phyloP scores from a whole-genome alignment of 2,888 invertebrate genomes.

The Panzeria rudis region DNA sequence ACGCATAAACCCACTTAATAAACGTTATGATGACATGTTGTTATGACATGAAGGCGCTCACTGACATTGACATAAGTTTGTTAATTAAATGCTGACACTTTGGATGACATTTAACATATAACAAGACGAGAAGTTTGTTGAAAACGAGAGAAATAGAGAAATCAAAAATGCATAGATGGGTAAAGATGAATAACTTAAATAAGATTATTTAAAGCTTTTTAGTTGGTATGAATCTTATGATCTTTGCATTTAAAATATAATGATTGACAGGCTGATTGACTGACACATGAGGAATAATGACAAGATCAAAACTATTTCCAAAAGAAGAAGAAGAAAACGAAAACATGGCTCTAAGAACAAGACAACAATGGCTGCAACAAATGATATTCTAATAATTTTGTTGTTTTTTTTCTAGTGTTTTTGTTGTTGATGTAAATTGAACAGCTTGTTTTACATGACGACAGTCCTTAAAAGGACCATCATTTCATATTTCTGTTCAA shows the following conservation, averaged over 20 bases:
- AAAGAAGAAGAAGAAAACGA: conserved; percentile 28
- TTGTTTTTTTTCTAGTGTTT: conserved; percentile 46
- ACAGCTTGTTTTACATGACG: conserved; percentile 1
- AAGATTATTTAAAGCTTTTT: conserved; percentile 38
- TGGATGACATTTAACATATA: conserved; percentile 59
- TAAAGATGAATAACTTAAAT: conserved; percentile 32
- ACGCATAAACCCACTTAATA: conserved; percentile 61
- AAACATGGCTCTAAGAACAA: conserved; percentile 53
- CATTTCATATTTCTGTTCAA: not conserved
- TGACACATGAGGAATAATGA: conserved; percentile 41
- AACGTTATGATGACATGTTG: conserved; percentile 65
- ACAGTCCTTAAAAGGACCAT: not conserved
- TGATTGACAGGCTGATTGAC: conserved; percentile 58
- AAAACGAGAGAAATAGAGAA: conserved; percentile 57
- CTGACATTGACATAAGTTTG: conserved; percentile 63
- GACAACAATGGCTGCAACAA: conserved; percentile 58
- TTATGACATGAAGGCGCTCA: conserved; percentile 68
- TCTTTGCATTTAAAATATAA: conserved; percentile 11
- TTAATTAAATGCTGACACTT: conserved; percentile 54
- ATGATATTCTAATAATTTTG: conserved; percentile 34
- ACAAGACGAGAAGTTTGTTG: conserved; percentile 49
- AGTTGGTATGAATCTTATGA: conserved; percentile 31
- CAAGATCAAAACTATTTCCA: conserved; percentile 47
- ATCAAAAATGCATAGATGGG: conserved; percentile 4
- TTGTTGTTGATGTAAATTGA: conserved; percentile 28